phyloP scores from a whole-genome alignment of 2,797 vertebrate species.

The Schizopygopsis malacanthus region DNA sequence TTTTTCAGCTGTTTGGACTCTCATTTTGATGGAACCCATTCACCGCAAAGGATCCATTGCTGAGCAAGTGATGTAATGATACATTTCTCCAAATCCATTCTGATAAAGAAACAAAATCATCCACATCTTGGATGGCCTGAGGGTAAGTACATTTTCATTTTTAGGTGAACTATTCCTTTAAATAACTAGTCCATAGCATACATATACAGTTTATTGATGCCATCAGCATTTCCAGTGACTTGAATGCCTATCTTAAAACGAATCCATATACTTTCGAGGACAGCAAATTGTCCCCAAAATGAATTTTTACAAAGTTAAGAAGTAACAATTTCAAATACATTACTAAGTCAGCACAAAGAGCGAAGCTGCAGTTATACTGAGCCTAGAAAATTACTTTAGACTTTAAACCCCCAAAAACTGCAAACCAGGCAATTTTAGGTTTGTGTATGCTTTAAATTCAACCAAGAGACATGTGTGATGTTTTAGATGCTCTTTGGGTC shows the following conservation, averaged over 20 bases:
- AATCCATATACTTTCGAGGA: background rate
- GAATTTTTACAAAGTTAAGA: background rate
- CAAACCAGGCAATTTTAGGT: background rate
- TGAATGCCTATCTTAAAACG: background rate
- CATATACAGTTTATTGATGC: background rate
- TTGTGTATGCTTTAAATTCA: background rate
- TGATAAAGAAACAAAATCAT: background rate
- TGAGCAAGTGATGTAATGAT: background rate
- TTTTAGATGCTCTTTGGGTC: background rate
- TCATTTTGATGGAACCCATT: background rate
- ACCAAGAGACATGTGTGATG: background rate
- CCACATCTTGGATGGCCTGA: background rate
- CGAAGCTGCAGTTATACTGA: background rate
- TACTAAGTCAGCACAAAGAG: slow-evolving; percentile 22
- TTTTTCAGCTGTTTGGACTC: background rate
- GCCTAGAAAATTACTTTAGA: background rate
- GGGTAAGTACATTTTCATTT: background rate
- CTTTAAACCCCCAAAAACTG: background rate
- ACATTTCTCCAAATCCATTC: background rate
- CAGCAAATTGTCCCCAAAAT: background rate
- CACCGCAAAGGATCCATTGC: background rate
- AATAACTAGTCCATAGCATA: background rate
- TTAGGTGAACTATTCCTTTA: background rate
- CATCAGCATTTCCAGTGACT: background rate
- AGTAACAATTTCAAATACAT: background rate